Base-by-base conservation (phyloP, 2,888 invertebrate genomes). In the Pristionchus entomophagus region DNA sequence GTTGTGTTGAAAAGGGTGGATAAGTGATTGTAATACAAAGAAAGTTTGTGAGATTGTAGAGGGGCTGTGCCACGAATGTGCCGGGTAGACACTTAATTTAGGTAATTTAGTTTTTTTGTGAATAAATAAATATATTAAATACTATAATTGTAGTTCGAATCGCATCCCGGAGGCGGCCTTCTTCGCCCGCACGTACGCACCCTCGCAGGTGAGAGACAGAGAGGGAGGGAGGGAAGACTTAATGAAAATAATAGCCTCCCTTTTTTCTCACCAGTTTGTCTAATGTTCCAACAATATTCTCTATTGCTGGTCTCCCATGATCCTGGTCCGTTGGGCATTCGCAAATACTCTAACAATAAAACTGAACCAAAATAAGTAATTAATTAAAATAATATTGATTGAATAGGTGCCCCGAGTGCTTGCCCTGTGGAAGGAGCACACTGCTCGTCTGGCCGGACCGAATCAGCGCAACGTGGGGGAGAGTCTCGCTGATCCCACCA, bases 111-210 rank as follows among this genome's bases (percentile, higher is more conserved):
- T 6, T 35, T 35, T 35, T 69, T 69, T 35, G 35, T 32, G 62
- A 62, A 62, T 62, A 5, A 12, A 10, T 62, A n/a, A 32, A 62
- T 32, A n/a, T 29, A 38, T 49, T n/a, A 26, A 62, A 62, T 62
- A 29, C 0, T 0, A 0, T 65, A 5, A 22, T 84, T 84, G 84
- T 56, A 85, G 85, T n/a, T 85, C 85, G 73, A 77, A 96, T 91
- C 96, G 98, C 87, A 95, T 98, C 88, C 97, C 99, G 0, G 99
- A 99, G 95, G 99, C 99, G 26, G 98, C 99, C 0, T 98, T 99
- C 95, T 98, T 98, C 94, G 97, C 97, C 78, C 96, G 98, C 92
- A 97, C 99, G 1, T 99, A 99, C 95, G 95, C 97, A 93, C 99
- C 99, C 10, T 97, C 97, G 92, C 96, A 96, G 94, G 96, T 98